Conservation (phyloP, 2,113 vertebrate species). For the Oryzias woworae region DNA sequence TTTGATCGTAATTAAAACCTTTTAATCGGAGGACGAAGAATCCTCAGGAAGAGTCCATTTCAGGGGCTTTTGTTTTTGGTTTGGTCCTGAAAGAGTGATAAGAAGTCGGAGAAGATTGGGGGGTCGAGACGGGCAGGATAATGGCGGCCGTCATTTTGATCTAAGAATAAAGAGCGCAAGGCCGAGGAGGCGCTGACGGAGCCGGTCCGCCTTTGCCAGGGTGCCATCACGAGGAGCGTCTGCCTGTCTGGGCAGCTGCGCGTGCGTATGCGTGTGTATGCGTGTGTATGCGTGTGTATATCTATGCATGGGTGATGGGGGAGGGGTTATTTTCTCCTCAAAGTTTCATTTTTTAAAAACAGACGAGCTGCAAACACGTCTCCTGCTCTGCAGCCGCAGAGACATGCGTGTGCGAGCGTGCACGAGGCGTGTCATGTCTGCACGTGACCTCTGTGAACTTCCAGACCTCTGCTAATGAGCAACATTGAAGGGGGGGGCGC, state of each 20-base stretch:
- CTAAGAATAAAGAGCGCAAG: constrained; percentile 77
- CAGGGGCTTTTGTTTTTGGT: constrained; percentile 12
- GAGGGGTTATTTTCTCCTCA: background rate
- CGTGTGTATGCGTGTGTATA: too few relatives aligned
- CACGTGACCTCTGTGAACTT: constrained; percentile 58
- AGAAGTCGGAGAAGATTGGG: constrained; percentile 24
- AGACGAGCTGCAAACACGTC: constrained; percentile 59
- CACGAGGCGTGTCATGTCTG: constrained; percentile 20
- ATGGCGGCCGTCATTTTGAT: constrained; percentile 73
- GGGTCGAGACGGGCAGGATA: constrained; percentile 48
- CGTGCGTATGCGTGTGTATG: background rate
- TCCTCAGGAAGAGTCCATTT: constrained; percentile 6
- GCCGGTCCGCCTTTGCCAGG: constrained; percentile 71
- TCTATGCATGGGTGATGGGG: background rate
- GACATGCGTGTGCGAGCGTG: constrained; percentile 9
- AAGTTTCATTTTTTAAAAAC: constrained; percentile 25
- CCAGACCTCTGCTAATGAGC: constrained; percentile 57
- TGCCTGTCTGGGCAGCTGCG: constrained; percentile 73
- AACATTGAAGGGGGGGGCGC: constrained; percentile 31
- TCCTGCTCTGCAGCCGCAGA: constrained; percentile 9
- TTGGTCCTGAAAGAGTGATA: constrained; percentile 29
- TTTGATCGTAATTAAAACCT: constrained; percentile 18
- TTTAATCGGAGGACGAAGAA: constrained; percentile 31
- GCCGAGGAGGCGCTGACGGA: constrained; percentile 77
- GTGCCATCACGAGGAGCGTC: constrained; percentile 77